Evolutionary conservation across 2,113 vertebrate genomes (phyloP).

Genomic region (mouse (Mus musculus)): DNA sequence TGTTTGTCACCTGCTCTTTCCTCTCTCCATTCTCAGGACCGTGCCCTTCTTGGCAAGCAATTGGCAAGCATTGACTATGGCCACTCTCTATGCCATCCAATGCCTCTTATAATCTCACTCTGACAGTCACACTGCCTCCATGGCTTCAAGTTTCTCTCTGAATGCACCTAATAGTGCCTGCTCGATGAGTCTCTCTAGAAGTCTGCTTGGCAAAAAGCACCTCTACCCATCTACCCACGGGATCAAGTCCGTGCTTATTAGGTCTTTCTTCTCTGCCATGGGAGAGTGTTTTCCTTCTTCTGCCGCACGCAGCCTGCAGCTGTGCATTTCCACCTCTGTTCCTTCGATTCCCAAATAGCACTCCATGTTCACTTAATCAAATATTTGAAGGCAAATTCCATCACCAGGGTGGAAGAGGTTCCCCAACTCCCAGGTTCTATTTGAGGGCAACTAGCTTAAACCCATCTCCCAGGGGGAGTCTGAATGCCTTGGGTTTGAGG

Average conservation of each 20-base stretch:
- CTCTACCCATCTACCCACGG: neutral
- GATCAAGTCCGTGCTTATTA: neutral
- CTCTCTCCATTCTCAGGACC: neutral
- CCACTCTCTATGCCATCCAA: neutral
- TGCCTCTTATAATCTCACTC: neutral
- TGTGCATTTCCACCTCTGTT: neutral
- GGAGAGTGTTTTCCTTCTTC: neutral
- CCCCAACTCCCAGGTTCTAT: neutral
- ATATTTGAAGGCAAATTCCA: neutral
- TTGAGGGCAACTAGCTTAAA: neutral
- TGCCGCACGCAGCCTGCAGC: neutral
- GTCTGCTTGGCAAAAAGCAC: neutral
- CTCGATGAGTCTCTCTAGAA: neutral
- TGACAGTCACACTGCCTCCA: neutral
- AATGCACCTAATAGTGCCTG: neutral
- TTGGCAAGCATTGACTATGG: neutral
- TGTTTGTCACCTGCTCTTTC: neutral
- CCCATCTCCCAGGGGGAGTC: neutral
- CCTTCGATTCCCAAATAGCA: neutral
- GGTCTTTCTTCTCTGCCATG: neutral
- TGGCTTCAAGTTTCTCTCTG: neutral
- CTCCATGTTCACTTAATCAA: neutral
- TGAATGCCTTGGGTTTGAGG: neutral
- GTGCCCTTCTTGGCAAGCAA: neutral
- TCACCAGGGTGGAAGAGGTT: neutral